Evolutionary conservation across 2,888 invertebrate genomes (phyloP).

Genomic region (Rotaria macrura): DNA sequence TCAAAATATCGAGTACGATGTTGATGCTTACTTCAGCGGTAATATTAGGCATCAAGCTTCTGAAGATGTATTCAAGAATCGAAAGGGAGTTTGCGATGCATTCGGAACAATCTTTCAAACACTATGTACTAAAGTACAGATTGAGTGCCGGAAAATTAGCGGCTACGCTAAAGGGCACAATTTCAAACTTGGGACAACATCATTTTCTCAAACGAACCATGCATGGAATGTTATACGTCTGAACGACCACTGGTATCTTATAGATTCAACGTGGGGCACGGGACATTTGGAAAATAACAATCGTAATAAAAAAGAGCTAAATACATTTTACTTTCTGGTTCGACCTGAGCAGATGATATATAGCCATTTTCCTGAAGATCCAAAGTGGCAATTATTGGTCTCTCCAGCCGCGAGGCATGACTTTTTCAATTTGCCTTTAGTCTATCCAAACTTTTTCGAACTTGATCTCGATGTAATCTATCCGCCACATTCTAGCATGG

Average conservation of each 20-base stretch:
- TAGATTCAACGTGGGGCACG: constrained; percentile 26
- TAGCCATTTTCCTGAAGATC: too few relatives aligned
- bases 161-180: constrained; percentile 25
- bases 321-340: too few relatives aligned
- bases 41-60: neutral
- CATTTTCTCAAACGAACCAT: neutral
- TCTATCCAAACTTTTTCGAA: too few relatives aligned
- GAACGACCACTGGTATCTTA: neutral
- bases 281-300: neutral
- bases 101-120: neutral
- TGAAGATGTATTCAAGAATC: neutral
- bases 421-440: too few relatives aligned
- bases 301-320: too few relatives aligned
- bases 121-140: neutral
- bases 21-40: neutral
- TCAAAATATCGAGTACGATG: constrained; percentile 21
- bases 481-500: too few relatives aligned
- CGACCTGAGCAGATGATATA: too few relatives aligned
- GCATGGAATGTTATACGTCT: constrained; percentile 30
- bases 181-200: neutral
- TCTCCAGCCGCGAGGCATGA: too few relatives aligned
- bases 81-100: constrained; percentile 25
- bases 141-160: constrained; percentile 9
- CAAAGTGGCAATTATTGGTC: too few relatives aligned
- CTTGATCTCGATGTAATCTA: too few relatives aligned